Percentiles rank a stretch among this genome's conserved stretches.
Conservation (phyloP, 2,797 vertebrate genomes). For the Paratrypauchen microcephalus region DNA sequence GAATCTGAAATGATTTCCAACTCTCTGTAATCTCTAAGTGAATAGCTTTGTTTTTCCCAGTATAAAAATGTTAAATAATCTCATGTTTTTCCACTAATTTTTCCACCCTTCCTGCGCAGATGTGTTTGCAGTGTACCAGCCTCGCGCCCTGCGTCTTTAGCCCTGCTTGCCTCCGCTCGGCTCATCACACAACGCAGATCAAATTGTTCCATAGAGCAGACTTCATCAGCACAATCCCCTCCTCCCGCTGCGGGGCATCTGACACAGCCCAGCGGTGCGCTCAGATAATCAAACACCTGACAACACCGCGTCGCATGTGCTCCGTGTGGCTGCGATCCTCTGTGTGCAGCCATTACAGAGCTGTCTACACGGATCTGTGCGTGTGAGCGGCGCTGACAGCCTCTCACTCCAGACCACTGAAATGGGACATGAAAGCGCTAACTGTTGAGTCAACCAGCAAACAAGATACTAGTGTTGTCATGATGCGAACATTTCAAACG, state of each 20-base stretch:
- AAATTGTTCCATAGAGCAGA: conserved; percentile 8
- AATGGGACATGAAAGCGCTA: neutral
- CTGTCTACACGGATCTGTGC: neutral
- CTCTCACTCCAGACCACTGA: neutral
- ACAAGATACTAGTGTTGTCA: too few relatives aligned
- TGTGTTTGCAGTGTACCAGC: neutral
- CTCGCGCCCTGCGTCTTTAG: neutral
- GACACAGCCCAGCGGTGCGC: conserved; percentile 22
- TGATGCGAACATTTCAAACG: too few relatives aligned
- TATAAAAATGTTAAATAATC: too few relatives aligned
- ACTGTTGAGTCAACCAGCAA: neutral
- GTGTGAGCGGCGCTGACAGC: neutral
- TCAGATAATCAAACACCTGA: conserved; percentile 45
- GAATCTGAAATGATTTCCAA: too few relatives aligned
- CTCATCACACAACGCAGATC: neutral
- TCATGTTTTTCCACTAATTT: neutral
- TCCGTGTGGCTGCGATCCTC: conserved; percentile 27
- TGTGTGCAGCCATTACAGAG: neutral
- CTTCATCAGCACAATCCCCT: conserved; percentile 16
- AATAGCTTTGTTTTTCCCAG: too few relatives aligned
- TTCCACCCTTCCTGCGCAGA: neutral
- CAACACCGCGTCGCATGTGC: conserved; percentile 9
- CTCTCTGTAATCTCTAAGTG: too few relatives aligned
- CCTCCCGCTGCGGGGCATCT: conserved; percentile 23
- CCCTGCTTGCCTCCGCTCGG: neutral